Evolutionary conservation across 2,888 invertebrate species (phyloP).

Genomic region (Pseudanteris insignis): DNA sequence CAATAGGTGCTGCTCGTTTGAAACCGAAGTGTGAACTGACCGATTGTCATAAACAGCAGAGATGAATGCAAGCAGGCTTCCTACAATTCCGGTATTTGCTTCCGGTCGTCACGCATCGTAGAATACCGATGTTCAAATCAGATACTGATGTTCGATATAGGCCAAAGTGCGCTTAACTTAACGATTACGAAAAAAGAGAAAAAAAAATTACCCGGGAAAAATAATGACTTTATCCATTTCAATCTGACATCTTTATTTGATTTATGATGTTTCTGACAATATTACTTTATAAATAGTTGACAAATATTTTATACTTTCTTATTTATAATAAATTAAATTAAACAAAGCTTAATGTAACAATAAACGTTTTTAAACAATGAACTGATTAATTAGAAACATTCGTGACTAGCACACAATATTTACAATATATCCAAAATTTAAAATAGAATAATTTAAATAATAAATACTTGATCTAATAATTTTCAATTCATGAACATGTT

Average conservation of each 20-base stretch:
- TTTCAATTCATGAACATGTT: too few species aligned
- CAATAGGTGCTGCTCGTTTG: conserved; percentile 13
- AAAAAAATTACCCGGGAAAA: conserved; percentile 12
- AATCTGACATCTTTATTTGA: conserved; percentile 6
- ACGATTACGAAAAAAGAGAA: conserved; percentile 24
- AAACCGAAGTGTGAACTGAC: conserved; percentile 50
- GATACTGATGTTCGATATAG: conserved; percentile 34
- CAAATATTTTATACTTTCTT: too few species aligned
- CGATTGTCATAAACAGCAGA: conserved; percentile 47
- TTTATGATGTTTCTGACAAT: not conserved
- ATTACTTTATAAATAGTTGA: too few species aligned
- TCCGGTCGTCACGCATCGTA: conserved; percentile 53
- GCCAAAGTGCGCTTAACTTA: conserved; percentile 35
- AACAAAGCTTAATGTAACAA: too few species aligned
- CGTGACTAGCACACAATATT: too few species aligned
- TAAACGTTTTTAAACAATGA: too few species aligned
- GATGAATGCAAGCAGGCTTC: conserved; percentile 47
- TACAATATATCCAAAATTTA: too few species aligned
- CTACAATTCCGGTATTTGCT: conserved; percentile 56
- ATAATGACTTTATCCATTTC: too few species aligned
- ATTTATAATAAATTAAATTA: too few species aligned
- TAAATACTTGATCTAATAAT: too few species aligned
- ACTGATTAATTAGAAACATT: too few species aligned
- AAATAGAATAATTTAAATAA: too few species aligned
- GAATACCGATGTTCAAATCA: conserved; percentile 38